Evolutionary conservation across 2,113 vertebrate species (phyloP), one percentile per base, ranked within the genome.

Genomic region (Aphyosemion australe): DNA sequence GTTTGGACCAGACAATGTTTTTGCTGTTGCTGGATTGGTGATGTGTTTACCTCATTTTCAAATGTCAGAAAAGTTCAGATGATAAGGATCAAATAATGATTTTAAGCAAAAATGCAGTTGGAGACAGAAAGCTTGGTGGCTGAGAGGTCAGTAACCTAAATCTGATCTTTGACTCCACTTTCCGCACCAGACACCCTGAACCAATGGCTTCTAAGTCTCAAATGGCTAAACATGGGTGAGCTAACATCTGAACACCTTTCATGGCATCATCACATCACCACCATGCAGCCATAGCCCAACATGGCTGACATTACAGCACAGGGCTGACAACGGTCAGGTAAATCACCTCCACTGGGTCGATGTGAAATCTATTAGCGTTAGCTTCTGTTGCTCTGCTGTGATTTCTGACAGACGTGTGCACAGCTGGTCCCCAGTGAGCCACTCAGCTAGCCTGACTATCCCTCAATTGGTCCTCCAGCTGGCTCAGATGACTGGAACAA

Each of bases 381-480:
- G 72, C 49, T 50, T 76, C 62, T 90, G 75, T 86, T 84, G 57
- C 65, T 66, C 55, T 52, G 9, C 48, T 52, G 46, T 54, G 74
- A 47, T 65, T 80, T 66, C 49, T 41, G 56, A 21, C 18, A 57
- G 78, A 78, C 87, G 87, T 67, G 72, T 84, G 86, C 77, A 54
- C 82, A 74, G 77, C 79, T 64, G 79, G 18, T 67, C 67, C 49
- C 66, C 69, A 65, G 82, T 37, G 77, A 52, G 67, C 49, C 10
- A 37, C 43, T 21, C 49, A 21, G 77, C 64, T 65, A 65, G 55
- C 7, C 26, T 47, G 55, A 42, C 34, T 7, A n/a, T 18, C 20
- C 52, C 79, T 59, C 86, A 85, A 90, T 88, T 72, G 83, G 84
- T 87, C 87, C 82, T 83, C 87, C 88, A 90, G 79, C 78, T 82